Evolutionary conservation across 2,888 invertebrate genomes (phyloP).

Genomic region (Polyploca ridens): DNA sequence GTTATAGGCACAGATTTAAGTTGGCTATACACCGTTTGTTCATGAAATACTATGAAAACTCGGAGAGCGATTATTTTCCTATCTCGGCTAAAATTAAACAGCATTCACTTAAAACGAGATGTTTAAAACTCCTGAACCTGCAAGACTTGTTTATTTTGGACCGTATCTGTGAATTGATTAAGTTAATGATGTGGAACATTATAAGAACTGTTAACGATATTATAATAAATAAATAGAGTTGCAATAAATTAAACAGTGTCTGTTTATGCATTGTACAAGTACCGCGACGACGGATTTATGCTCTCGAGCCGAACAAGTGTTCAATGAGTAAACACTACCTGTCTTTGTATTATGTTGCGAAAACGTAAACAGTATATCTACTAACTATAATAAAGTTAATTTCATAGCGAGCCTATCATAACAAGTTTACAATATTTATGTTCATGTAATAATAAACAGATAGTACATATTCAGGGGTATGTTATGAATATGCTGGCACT

Average conservation of each 20-base stretch:
- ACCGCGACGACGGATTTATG: conserved; percentile 64
- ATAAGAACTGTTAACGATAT: conserved; percentile 48
- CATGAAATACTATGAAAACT: too few relatives aligned
- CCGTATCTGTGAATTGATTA: conserved; percentile 5
- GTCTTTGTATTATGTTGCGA: conserved; percentile 64
- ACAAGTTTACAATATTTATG: conserved; percentile 38
- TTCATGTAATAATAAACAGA: conserved; percentile 26
- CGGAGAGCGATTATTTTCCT: too few relatives aligned
- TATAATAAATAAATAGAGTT: conserved; percentile 50
- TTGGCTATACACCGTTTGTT: too few relatives aligned
- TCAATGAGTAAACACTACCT: conserved; percentile 58
- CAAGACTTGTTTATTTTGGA: not conserved
- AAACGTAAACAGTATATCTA: conserved; percentile 41
- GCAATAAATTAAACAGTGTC: conserved; percentile 65
- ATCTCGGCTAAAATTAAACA: too few relatives aligned
- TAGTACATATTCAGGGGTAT: not conserved
- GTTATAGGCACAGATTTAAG: too few relatives aligned
- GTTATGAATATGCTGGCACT: too few relatives aligned
- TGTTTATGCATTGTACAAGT: conserved; percentile 43
- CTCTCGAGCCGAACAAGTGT: conserved; percentile 40
- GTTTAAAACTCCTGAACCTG: too few relatives aligned
- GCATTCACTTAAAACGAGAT: too few relatives aligned
- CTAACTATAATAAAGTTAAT: conserved; percentile 31
- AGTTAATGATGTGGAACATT: conserved; percentile 30
- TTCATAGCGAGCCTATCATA: conserved; percentile 46